Evolutionary conservation across 2,888 invertebrate genomes (phyloP), one percentile per base, ranked within the genome.

Genomic region (Gastracanthus pulcherrimus): DNA sequence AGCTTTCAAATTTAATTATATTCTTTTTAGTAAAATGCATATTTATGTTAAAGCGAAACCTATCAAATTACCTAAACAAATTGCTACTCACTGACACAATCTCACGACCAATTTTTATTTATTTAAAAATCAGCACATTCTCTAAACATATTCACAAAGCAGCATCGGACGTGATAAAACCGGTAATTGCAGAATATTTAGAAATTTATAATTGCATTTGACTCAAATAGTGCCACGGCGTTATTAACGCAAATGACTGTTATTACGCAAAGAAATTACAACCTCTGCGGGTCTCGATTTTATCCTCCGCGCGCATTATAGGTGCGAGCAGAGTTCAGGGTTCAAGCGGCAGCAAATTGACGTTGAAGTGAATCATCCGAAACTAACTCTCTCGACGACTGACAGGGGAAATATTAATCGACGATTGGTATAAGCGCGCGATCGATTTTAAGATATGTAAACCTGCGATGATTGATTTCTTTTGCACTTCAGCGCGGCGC

Each of bases 181-280:
- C 45, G 51, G 23, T 58, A 69, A 45, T 76, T 69, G 67, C 16
- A 23, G 66, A 70, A 60, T 58, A 34, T 71, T 51, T 45, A 69
- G 60, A 67, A 80, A 72, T 67, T 60, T 1, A 19, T 77, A 70
- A 77, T 70, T 72, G 48, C 41, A 38, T 71, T 76, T 45, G 71
- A 58, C 55, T 64, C 41, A 13, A 36, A 71, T 66, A 75, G 69
- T 11, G 70, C 36, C 36, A 66, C 34, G 36, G 26, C 45, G 71
- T 48, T 58, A 62, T 81, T 81, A 71, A 81, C 41, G 51, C 76
- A 81, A 55, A 81, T 76, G 66, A 70, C 80, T 67, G 66, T 58
- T 76, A 76, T 81, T 81, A 81, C 71, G 70, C 76, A 71, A 81
- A 76, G 41, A 76, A 76, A 76, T 81, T 76, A 72, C 76, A 76